Base-by-base conservation (phyloP, 2,888 invertebrate species). In the Troides helena region DNA sequence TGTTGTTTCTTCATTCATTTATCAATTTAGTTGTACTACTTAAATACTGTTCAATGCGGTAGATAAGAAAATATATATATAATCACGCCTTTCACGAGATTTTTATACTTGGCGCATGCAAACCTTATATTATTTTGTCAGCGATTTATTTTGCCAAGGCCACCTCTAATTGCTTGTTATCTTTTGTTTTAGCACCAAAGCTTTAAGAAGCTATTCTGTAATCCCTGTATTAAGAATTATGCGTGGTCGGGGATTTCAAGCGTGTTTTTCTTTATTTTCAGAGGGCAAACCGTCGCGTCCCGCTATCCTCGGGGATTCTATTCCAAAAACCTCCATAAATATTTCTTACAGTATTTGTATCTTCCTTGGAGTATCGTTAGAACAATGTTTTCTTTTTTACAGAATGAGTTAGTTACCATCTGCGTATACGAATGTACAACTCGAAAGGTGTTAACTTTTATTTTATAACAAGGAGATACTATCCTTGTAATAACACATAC, bases 281-380 rank as follows among this genome's bases (percentile, higher is more conserved):
- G 83, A 80, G 85, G 83, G 82, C 83, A 84, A 78, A 78, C 83
- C 83, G 85, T 83, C 86, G 80, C 81, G 80, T 81, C 81, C 83
- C 84, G 81, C 81, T 80, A 78, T 85, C 90, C 88, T 83, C 78
- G 73, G 86, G 90, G 90, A 89, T 89, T 90, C 85, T 82, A 85
- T 85, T 86, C 83, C 86, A 91, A 92, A 91, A 92, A 90, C 91
- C 90, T 87, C 91, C 91, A 92, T 92, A 92, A 92, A 92, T 92
- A 91, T 92, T 90, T 91, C 90, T 91, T 89, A 89, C 85, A 88
- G 89, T 90, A 87, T 92, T 92, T 92, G 92, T 92, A 89, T 89
- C 89, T 88, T 89, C 90, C 91, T 89, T 81, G 85, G 91, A 89
- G 91, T 86, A 90, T 90, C 90, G 90, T 92, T 90, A 91, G 87